Percentiles rank a stretch among this genome's conserved stretches.
phyloP scores from a whole-genome alignment of 2,113 vertebrate genomes.

The Mus spicilegus region DNA sequence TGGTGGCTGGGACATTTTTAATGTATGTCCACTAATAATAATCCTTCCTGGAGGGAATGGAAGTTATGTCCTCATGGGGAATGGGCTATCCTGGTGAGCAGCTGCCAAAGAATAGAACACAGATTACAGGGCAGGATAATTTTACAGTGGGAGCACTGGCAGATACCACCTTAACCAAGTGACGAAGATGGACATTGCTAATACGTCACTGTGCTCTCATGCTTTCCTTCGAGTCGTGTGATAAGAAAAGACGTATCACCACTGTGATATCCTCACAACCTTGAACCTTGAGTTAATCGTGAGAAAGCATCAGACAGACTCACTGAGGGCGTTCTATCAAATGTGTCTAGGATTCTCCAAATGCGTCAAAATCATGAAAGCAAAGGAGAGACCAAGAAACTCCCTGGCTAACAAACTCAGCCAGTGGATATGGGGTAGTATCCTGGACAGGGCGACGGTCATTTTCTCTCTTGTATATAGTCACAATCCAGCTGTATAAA shows the following conservation, averaged over 20 bases:
- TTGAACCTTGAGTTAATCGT: not conserved
- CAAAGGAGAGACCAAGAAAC: conserved; percentile 13
- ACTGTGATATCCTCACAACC: not conserved
- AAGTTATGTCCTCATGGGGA: not conserved
- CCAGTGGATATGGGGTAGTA: not conserved
- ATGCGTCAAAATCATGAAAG: not conserved
- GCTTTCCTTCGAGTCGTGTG: not conserved
- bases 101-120: not conserved
- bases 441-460: not conserved
- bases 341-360: not conserved
- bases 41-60: not conserved
- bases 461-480: not conserved
- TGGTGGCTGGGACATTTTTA: not conserved
- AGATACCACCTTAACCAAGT: not conserved
- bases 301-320: conserved; percentile 16
- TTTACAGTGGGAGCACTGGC: not conserved
- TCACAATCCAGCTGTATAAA: not conserved
- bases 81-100: not conserved
- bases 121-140: not conserved
- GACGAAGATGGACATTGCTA: not conserved
- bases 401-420: not conserved
- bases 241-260: not conserved
- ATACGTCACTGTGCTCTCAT: not conserved
- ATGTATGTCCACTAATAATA: not conserved
- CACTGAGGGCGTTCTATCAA: not conserved